A percentile compares a stretch with the other conserved stretches of the same genome.
These are phyloP conservation scores for Cryptus viduatorius DNA, from an alignment of 2,888 invertebrate genomes.

Conservation along the genomic window DNA sequence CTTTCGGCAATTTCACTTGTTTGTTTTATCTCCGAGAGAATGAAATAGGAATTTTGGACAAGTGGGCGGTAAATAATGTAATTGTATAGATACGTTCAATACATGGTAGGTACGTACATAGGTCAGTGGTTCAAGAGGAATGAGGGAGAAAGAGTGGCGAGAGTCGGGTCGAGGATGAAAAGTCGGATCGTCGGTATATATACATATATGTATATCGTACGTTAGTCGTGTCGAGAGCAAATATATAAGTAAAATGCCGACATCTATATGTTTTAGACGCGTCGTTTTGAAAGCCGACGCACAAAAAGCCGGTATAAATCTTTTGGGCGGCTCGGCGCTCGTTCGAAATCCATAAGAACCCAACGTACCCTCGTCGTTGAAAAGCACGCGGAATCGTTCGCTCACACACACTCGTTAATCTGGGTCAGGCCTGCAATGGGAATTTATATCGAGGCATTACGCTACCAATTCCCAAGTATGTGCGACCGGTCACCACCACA, in stretches of 20 bases:
- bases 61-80: not conserved
- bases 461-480: constrained; percentile 38
- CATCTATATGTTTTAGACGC: not conserved
- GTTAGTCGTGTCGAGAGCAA: not conserved
- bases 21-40: not conserved
- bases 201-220: not conserved
- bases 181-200: not conserved
- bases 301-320: constrained; percentile 57
- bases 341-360: constrained; percentile 14
- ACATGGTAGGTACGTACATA: too few relatives aligned
- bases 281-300: constrained; percentile 38
- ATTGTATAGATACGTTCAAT: not conserved
- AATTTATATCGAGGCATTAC: constrained; percentile 56
- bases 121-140: too few relatives aligned
- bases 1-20: not conserved
- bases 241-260: not conserved
- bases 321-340: constrained; percentile 26
- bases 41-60: not conserved
- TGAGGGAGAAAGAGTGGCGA: too few relatives aligned
- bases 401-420: constrained; percentile 41
- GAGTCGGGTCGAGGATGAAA: too few relatives aligned
- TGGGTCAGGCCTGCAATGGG: constrained; percentile 43
- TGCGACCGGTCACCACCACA: constrained; percentile 13
- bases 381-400: not conserved
- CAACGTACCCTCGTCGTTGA: constrained; percentile 11